phyloP scores from a whole-genome alignment of 2,797 vertebrate species.

The Acridotheres tristis region DNA sequence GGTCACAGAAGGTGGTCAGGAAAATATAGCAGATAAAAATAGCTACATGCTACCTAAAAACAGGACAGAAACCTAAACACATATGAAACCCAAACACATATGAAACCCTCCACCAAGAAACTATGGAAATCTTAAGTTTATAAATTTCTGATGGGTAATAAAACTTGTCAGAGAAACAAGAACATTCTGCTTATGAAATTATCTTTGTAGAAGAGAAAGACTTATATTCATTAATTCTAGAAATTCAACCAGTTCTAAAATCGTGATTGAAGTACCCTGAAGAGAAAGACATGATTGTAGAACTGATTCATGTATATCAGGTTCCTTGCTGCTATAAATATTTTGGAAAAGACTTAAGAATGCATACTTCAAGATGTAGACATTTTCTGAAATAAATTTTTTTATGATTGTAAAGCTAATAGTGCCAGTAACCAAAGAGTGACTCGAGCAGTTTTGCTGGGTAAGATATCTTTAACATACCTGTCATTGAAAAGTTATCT shows the following conservation, averaged over 20 bases:
- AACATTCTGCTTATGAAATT: not conserved
- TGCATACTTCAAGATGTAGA: not conserved
- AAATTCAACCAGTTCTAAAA: not conserved
- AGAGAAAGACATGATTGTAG: not conserved
- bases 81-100: not conserved
- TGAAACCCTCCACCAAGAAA: accelerated
- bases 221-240: not conserved
- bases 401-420: not conserved
- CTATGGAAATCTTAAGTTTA: not conserved
- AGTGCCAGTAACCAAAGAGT: not conserved
- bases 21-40: not conserved
- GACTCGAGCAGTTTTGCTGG: not conserved
- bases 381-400: not conserved
- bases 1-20: not conserved
- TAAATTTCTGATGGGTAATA: not conserved
- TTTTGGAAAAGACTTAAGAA: not conserved
- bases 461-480: not conserved
- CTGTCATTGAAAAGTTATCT: not conserved
- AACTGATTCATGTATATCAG: not conserved
- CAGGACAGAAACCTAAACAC: not conserved
- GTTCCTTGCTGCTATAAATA: not conserved
- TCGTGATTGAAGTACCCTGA: not conserved
- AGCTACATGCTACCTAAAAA: not conserved
- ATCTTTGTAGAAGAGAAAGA: not conserved
- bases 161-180: not conserved